Evolutionary conservation across 2,797 vertebrate genomes (phyloP).

Genomic region (Iguana delicatissima): DNA sequence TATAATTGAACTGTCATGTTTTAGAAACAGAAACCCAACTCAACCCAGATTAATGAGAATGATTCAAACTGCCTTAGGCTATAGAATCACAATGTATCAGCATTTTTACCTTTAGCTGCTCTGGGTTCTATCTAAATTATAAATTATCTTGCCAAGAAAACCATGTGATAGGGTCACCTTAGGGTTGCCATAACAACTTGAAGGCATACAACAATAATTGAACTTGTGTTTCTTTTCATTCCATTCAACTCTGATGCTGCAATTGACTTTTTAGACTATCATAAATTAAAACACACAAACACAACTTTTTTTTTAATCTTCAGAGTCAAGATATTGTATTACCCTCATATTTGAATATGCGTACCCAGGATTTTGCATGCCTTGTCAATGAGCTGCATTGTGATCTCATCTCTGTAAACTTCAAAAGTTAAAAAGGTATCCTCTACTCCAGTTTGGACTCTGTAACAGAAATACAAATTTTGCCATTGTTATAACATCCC

Average conservation of each 20-base stretch:
- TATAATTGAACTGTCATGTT: constrained; percentile 11
- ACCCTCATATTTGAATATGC: constrained; percentile 13
- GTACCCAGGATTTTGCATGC: constrained; percentile 81
- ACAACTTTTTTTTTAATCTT: too few relatives aligned
- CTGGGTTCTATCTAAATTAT: neutral
- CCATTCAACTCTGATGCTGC: too few relatives aligned
- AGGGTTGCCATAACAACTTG: neutral
- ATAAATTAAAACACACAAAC: neutral
- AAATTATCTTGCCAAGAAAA: neutral
- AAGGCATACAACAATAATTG: neutral
- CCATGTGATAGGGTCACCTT: neutral
- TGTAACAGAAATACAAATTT: constrained; percentile 61
- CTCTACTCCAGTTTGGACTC: constrained; percentile 78
- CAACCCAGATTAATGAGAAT: neutral
- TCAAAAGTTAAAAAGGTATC: constrained; percentile 86
- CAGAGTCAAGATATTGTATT: neutral
- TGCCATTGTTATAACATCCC: neutral
- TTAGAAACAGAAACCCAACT: neutral
- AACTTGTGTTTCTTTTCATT: too few relatives aligned
- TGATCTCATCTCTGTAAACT: constrained; percentile 85
- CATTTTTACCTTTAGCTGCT: neutral
- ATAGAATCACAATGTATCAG: neutral
- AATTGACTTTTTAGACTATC: too few relatives aligned
- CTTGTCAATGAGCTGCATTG: constrained; percentile 80
- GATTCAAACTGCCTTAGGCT: neutral